A percentile compares a stretch with the other conserved stretches of the same genome.
These are phyloP conservation scores for Zenarchopterus dispar DNA, from an alignment of 2,797 vertebrate species.

Conservation along the genomic window DNA sequence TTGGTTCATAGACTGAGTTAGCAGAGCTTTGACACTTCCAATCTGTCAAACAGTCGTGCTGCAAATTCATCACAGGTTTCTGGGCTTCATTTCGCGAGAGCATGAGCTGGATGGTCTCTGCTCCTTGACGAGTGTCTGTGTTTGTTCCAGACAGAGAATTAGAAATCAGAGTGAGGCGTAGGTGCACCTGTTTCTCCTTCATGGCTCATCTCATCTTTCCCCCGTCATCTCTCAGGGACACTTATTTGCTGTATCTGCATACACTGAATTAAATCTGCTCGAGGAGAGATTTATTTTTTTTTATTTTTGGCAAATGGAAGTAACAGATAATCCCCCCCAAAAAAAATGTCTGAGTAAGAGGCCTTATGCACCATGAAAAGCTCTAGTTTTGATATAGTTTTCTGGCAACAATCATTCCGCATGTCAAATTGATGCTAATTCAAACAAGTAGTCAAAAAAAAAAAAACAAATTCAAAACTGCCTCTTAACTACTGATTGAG, in stretches of 20 bases:
- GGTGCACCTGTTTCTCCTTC: conserved; percentile 71
- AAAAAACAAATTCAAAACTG: not conserved
- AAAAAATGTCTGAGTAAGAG: conserved; percentile 23
- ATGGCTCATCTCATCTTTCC: conserved; percentile 50
- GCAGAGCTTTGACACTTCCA: conserved; percentile 2
- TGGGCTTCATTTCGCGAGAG: conserved; percentile 18
- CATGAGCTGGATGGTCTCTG: conserved; percentile 34
- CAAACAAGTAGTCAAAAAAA: conserved; percentile 1
- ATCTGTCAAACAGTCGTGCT: conserved; percentile 20
- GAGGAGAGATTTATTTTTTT: too few species aligned
- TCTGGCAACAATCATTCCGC: not conserved
- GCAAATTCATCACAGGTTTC: conserved; percentile 50
- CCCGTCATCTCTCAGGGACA: conserved; percentile 16
- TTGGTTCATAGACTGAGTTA: not conserved
- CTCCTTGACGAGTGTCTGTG: conserved; percentile 45
- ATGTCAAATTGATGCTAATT: conserved; percentile 2
- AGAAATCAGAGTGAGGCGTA: conserved; percentile 51
- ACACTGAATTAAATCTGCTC: conserved; percentile 16
- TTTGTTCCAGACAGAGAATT: conserved; percentile 58
- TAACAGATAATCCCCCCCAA: not conserved
- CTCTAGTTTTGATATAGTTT: not conserved
- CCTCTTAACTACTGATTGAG: too few species aligned
- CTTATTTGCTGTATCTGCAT: conserved; percentile 41
- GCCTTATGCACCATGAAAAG: not conserved
- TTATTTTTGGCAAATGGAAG: conserved; percentile 11